Evolutionary conservation across 2,113 vertebrate species (phyloP).

Genomic region (Pterocles gutturalis): DNA sequence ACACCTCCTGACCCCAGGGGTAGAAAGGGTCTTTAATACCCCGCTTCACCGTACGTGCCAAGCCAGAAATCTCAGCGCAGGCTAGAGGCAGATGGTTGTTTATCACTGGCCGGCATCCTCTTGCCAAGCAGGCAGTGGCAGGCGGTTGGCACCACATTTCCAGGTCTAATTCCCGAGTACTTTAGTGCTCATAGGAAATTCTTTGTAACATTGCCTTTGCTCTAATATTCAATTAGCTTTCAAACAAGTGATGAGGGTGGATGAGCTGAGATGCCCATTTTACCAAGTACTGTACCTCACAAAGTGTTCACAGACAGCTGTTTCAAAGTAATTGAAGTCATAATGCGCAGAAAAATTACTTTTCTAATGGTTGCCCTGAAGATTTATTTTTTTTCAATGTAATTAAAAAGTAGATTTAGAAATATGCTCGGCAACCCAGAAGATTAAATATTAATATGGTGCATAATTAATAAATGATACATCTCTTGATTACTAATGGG

Average conservation of each 20-base stretch:
- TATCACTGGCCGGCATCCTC: neutral
- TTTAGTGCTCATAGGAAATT: conserved; percentile 48
- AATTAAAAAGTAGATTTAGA: conserved; percentile 89
- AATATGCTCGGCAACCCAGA: conserved; percentile 82
- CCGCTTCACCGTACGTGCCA: accelerated
- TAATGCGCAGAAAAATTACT: conserved; percentile 78
- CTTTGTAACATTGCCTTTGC: conserved; percentile 19
- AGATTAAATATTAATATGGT: conserved; percentile 90
- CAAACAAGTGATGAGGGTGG: conserved; percentile 28
- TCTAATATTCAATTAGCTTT: conserved; percentile 64
- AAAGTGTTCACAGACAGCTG: conserved; percentile 73
- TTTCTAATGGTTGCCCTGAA: conserved; percentile 85
- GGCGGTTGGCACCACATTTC: conserved; percentile 11
- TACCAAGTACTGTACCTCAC: conserved; percentile 68
- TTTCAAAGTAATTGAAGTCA: conserved; percentile 76
- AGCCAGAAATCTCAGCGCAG: neutral
- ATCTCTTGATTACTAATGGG: conserved; percentile 92
- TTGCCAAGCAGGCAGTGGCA: neutral
- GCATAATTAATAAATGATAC: conserved; percentile 94
- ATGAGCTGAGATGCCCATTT: conserved; percentile 65
- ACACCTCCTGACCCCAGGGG: neutral
- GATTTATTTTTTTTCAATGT: conserved; percentile 84
- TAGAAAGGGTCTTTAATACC: neutral
- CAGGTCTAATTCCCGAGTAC: conserved; percentile 1
- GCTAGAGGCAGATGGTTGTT: neutral